Evolutionary conservation across 1,140 invertebrate species (phyloP).

Genomic region (Drosophila sproati): DNA sequence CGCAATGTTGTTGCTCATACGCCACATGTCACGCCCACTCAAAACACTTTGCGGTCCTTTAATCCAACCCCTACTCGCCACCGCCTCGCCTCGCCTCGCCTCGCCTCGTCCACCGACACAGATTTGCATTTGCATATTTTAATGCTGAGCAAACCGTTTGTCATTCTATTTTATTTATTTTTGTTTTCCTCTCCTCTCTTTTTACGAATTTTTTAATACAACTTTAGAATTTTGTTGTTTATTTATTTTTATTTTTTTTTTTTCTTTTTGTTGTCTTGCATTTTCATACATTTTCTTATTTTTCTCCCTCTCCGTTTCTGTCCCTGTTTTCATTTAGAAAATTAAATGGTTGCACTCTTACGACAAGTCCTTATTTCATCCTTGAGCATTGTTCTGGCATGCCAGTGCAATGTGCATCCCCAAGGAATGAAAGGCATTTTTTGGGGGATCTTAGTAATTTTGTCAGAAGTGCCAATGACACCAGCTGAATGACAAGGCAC

Average conservation of each 20-base stretch:
- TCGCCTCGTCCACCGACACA: conserved; percentile 9
- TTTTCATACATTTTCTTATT: conserved; percentile 49
- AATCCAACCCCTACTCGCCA: conserved; percentile 8
- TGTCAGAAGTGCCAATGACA: not conserved
- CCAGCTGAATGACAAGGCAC: not conserved
- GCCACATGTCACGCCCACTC: conserved; percentile 44
- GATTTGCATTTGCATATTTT: conserved; percentile 56
- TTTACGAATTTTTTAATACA: conserved; percentile 50
- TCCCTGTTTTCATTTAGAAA: conserved; percentile 65
- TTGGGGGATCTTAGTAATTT: conserved; percentile 8
- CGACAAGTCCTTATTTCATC: conserved; percentile 40
- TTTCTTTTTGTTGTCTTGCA: conserved; percentile 33
- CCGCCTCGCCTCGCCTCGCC: not conserved
- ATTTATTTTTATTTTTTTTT: conserved; percentile 4
- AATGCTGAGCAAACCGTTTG: conserved; percentile 49
- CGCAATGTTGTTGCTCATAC: conserved; percentile 61
- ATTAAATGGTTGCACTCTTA: conserved; percentile 57
- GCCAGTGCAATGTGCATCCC: not conserved
- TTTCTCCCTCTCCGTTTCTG: conserved; percentile 16
- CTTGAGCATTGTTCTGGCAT: conserved; percentile 2
- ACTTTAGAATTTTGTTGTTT: conserved; percentile 42
- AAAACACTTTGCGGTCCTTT: conserved; percentile 15
- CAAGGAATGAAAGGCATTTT: not conserved
- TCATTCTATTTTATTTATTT: conserved; percentile 44
- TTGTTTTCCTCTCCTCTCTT: conserved; percentile 1